These are phyloP conservation scores for Anthophora plumipes DNA, from an alignment of 2,888 invertebrate genomes.

Conservation along the genomic window DNA sequence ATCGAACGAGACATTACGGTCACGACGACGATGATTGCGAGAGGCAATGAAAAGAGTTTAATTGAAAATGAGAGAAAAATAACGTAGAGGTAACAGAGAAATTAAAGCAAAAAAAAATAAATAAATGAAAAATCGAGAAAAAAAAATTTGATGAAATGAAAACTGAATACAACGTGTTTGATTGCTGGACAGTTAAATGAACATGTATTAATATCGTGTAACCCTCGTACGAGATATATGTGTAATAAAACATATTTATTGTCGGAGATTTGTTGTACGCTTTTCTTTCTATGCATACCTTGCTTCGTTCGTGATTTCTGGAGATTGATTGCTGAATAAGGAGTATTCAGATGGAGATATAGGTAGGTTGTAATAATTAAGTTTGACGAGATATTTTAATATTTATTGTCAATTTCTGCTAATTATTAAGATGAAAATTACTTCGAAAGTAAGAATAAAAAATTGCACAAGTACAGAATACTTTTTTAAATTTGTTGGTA, in stretches of 20 bases:
- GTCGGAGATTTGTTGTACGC: constrained; percentile 72
- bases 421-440: too few species aligned
- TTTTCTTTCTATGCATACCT: neutral
- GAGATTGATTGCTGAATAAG: neutral
- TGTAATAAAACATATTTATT: constrained; percentile 85
- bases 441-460: too few species aligned
- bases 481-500: too few species aligned
- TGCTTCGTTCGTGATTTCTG: too few species aligned
- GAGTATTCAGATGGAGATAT: too few species aligned
- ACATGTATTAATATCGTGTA: constrained; percentile 85
- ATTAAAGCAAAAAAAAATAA: constrained; percentile 46
- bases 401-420: too few species aligned
- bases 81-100: constrained; percentile 20
- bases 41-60: constrained; percentile 28
- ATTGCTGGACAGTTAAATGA: constrained; percentile 85
- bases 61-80: too few species aligned
- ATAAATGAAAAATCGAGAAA: neutral
- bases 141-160: constrained; percentile 14
- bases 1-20: constrained; percentile 22
- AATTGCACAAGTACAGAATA: too few species aligned
- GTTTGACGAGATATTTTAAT: too few species aligned
- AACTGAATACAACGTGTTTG: constrained; percentile 83
- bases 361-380: too few species aligned
- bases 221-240: constrained; percentile 84
- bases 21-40: constrained; percentile 53